Evolutionary conservation across 1,140 invertebrate species (phyloP), one percentile per base, ranked within the genome.

Genomic region (Periplaneta americana): DNA sequence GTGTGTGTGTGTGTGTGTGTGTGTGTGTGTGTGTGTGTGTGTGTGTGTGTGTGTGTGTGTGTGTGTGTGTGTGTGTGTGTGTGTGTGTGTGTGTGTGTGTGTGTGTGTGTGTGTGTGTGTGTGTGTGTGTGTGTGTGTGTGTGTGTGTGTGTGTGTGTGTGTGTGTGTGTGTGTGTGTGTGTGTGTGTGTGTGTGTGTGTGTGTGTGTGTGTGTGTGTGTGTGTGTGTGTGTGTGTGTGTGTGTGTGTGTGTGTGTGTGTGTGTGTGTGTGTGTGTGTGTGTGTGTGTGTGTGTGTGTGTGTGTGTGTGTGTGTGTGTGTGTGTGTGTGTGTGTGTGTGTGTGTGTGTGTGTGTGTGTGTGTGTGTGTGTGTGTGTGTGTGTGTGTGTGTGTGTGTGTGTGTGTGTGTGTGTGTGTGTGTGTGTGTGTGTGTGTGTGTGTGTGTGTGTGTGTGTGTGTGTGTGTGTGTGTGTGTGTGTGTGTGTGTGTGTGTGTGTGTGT

Each of bases 121-220:
- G 81, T 82, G 81, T 80, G 81, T 82, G 81, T 80, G 81, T 82
- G 81, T 80, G 81, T 82, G 81, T 80, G 81, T 82, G 81, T 80
- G 81, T 82, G 81, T 80, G 81, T 82, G 81, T 48, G 81, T 80
- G 81, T 48, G 81, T 80, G 81, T 48, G 81, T 82, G 81, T 79
- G 78, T 79, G 78, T 79, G 78, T 79, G 78, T 79, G 78, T 79
- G 78, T 79, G 78, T 79, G 78, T 79, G 78, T 79, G 78, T 79
- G 78, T 79, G 78, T 79, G 78, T 79, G 78, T 79, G 78, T 79
- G 78, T 79, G 78, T 79, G 78, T 79, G 78, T 79, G 78, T 79
- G 78, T 79, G 78, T 79, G 78, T 79, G 78, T 79, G 78, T 79
- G 78, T 79, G 78, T 79, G 78, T 79, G 78, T 79, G 78, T 79